A percentile compares a stretch with the other conserved stretches of the same genome.
Evolutionary conservation across 2,113 vertebrate genomes (phyloP).

Genomic region (Peromyscus leucopus): DNA sequence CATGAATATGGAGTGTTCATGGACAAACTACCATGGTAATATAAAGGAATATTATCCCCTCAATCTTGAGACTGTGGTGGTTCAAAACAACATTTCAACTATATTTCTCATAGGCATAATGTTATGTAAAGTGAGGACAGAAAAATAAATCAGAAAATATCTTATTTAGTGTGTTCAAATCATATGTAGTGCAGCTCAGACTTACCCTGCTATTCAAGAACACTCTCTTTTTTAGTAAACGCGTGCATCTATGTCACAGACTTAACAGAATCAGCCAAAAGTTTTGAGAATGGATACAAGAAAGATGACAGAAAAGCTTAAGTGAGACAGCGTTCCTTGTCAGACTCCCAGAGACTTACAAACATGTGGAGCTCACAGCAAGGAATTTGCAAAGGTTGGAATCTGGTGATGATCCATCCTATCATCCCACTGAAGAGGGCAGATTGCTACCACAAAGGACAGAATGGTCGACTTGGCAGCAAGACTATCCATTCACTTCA

Average conservation of each 20-base stretch:
- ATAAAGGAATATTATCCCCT: not conserved
- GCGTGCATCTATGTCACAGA: conserved; percentile 40
- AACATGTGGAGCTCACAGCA: not conserved
- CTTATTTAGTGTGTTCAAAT: conserved; percentile 51
- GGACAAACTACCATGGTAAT: not conserved
- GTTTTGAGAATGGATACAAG: not conserved
- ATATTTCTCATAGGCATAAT: not conserved
- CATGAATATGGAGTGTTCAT: not conserved
- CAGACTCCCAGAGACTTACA: not conserved
- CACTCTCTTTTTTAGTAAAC: conserved; percentile 68
- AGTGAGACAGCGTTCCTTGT: not conserved
- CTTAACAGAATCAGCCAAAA: not conserved
- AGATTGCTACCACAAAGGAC: not conserved
- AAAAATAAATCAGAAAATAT: not conserved
- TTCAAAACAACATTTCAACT: not conserved
- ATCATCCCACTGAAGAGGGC: not conserved
- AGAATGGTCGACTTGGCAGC: not conserved
- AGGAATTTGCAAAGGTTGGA: not conserved
- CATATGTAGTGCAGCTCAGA: conserved; percentile 48
- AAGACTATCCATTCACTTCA: not conserved
- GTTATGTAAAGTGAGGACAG: conserved; percentile 2
- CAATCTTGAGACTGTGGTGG: not conserved
- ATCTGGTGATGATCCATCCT: not conserved
- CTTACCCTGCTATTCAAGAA: conserved; percentile 52
- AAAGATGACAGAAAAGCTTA: conserved; percentile 15